A percentile compares a stretch with the other conserved stretches of the same genome.
Evolutionary conservation across 1,140 invertebrate species (phyloP).

Genomic region (Wasmannia auropunctata): DNA sequence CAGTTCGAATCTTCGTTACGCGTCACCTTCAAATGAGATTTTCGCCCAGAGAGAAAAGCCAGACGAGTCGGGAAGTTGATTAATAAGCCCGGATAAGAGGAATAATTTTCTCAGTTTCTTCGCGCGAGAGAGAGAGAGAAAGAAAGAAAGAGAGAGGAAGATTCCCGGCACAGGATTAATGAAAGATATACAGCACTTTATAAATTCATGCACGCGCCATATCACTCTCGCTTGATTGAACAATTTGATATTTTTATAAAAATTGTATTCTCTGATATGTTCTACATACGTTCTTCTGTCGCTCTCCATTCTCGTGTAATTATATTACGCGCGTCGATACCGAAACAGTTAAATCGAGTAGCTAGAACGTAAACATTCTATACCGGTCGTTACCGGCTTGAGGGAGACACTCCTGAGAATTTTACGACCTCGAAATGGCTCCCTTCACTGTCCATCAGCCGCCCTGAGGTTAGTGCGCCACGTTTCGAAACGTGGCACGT

Average conservation of each 20-base stretch:
- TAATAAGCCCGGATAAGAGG: conserved; percentile 47
- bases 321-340: not conserved
- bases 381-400: not conserved
- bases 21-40: conserved; percentile 18
- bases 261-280: not conserved
- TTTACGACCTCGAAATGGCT: conserved; percentile 30
- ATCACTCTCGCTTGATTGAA: conserved; percentile 18
- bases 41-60: not conserved
- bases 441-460: not conserved
- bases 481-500: conserved; percentile 16
- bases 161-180: conserved; percentile 18
- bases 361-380: not conserved
- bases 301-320: not conserved
- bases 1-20: conserved; percentile 10
- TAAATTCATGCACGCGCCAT: conserved; percentile 20
- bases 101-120: conserved; percentile 36
- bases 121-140: too few relatives aligned
- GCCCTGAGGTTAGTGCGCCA: not conserved
- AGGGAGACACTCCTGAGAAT: conserved; percentile 11
- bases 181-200: conserved; percentile 45
- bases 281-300: not conserved
- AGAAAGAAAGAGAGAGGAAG: too few relatives aligned
- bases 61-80: conserved; percentile 26
- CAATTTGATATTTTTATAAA: conserved; percentile 26
- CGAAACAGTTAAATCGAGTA: conserved; percentile 7